Conservation (phyloP, 2,888 invertebrate genomes). For the Tupiocoris notatus region DNA sequence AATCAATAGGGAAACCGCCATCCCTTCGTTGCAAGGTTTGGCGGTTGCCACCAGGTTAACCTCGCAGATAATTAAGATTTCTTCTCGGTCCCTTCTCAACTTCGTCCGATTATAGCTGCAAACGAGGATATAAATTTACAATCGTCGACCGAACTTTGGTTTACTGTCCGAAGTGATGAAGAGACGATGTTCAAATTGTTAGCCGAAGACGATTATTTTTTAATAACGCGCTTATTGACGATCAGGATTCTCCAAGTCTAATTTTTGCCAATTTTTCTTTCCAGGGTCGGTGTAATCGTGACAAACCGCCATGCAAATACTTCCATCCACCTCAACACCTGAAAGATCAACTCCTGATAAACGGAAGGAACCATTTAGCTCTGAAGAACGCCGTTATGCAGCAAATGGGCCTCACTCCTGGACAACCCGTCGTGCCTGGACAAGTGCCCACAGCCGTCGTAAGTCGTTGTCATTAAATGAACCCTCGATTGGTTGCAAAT, state of each 20-base stretch:
- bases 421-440: conserved; percentile 86
- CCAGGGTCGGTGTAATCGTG: conserved; percentile 99
- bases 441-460: conserved; percentile 87
- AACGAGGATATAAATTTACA: conserved; percentile 27
- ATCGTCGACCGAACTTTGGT: too few species aligned
- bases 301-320: conserved; percentile 99
- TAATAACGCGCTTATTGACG: too few species aligned
- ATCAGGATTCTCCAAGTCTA: neutral
- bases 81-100: conserved; percentile 7
- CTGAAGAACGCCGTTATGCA: conserved; percentile 97
- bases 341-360: conserved; percentile 99
- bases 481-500: too few species aligned
- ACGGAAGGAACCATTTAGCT: conserved; percentile 98
- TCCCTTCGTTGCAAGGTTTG: neutral
- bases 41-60: conserved; percentile 19
- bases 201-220: too few species aligned
- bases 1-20: conserved; percentile 31
- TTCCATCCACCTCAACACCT: conserved; percentile 99
- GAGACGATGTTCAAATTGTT: too few species aligned
- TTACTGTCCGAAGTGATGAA: too few species aligned
- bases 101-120: conserved; percentile 11
- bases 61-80: conserved; percentile 31
- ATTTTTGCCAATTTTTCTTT: conserved; percentile 52
- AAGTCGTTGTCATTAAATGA: conserved; percentile 61
- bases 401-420: conserved; percentile 91